Percentiles rank a stretch among this genome's conserved stretches.
phyloP scores from a whole-genome alignment of 1,140 invertebrate species.

The Drosophila orosa region DNA sequence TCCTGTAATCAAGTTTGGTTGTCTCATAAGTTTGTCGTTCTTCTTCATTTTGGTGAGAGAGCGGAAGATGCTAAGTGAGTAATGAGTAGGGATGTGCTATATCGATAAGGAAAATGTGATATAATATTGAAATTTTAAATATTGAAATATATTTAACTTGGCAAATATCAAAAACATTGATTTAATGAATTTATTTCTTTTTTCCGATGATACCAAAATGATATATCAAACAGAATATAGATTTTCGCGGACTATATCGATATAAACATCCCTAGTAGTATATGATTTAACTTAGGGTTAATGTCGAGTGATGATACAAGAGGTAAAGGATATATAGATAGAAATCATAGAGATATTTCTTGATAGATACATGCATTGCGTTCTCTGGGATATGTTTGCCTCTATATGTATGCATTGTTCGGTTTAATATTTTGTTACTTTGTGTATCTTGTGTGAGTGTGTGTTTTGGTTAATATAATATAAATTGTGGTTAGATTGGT shows the following conservation, averaged over 20 bases:
- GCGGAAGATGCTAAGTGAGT: conserved; percentile 34
- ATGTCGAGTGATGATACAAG: conserved; percentile 16
- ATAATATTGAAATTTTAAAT: not conserved
- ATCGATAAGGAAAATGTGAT: not conserved
- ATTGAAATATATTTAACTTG: not conserved
- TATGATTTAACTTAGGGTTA: conserved; percentile 9
- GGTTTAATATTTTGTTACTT: conserved; percentile 46
- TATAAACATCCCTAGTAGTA: not conserved
- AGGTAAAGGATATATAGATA: conserved; percentile 10
- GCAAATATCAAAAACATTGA: not conserved
- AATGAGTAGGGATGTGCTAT: conserved; percentile 2
- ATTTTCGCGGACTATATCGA: not conserved
- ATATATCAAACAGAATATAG: not conserved
- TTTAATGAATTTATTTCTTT: not conserved
- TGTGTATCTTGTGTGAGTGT: conserved; percentile 26
- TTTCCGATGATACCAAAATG: not conserved
- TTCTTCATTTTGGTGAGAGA: conserved; percentile 34
- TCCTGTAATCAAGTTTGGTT: conserved; percentile 83
- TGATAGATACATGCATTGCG: conserved; percentile 48
- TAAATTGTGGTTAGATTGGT: conserved; percentile 61
- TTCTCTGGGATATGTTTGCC: conserved; percentile 69
- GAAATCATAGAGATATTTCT: conserved; percentile 39
- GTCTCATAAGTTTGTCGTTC: conserved; percentile 67
- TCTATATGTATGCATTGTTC: conserved; percentile 60
- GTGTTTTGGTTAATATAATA: conserved; percentile 61